Base-by-base conservation (phyloP, 2,888 invertebrate species). In the Pediacus dermestoides region DNA sequence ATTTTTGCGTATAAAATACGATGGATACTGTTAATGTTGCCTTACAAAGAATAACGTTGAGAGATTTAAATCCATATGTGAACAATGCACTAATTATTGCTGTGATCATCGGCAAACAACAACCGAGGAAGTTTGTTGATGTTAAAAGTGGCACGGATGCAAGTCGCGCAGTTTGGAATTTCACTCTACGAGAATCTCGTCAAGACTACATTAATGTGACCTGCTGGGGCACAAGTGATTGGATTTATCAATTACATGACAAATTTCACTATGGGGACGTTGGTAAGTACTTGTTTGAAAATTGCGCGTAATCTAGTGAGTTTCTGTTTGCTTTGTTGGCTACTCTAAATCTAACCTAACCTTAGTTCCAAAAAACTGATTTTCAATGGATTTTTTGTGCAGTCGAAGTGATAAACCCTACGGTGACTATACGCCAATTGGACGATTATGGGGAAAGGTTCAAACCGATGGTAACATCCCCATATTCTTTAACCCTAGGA, bases 171-270 rank as follows among this genome's bases (percentile, higher is more conserved):
- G 87, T 88, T 1, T 83, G 84, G 70, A 81, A 79, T 36, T 85
- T 87, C 48, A 88, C 87, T 0, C 48, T 88, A 14, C 74, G 88
- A 45, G 89, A 88, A 68, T 82, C 86, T 0, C 72, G 76, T 10
- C 63, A 75, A 1, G 81, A 85, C 61, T 80, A 82, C 3, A 82
- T 86, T 30, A 88, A 88, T 61, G 81, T 81, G 9, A 82, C 82
- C 43, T 81, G 78, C 44, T 89, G 88, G 88, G 87, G 86, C 2
- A 72, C 76, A 2, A 74, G 74, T 39, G 77, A 78, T 46, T 79
- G 73, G 55, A 71, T 86, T 11, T 71, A 74, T 23, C 76, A 76
- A 37, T 74, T 82, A 48, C 75, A 79, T 52, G 74, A 76, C 42
- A 74, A 74, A 52, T 82, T 81, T 63, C 74, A 78, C 30, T 77